Base-by-base conservation (phyloP, 2,113 vertebrate genomes). In the Aldabrachelys gigantea region DNA sequence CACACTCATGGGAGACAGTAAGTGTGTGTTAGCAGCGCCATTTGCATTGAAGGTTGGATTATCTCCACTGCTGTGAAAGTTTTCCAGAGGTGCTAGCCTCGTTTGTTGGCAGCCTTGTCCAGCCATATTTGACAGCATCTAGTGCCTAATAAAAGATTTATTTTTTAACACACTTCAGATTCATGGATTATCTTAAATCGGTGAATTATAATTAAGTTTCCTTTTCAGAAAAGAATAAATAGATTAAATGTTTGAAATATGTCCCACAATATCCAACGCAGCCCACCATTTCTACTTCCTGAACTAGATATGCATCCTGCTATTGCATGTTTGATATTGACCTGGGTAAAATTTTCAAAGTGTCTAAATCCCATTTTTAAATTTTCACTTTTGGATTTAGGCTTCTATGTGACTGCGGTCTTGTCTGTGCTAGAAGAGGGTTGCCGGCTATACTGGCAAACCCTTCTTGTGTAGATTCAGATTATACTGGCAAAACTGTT, bases 191-290 rank as follows among this genome's bases (percentile, higher is more conserved):
- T 44, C 44, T 44, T 44, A 44, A 44, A 44, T 44, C 8, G 44
- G 44, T 44, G 44, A 44, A 44, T 44, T 44, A 44, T 44, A 44
- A 44, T 44, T 10, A 72, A 38, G 19, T 52, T 76, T 78, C 50
- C 65, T 14, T 91, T 76, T 44, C 8, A 62, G 41, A 56, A 76
- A 79, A 87, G 25, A 75, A 27, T 56, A 62, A 76, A 27, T 12
- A 24, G 17, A 47, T 79, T 21, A 85, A 83, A 49, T 16, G 13
- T 21, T 79, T 10, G 6, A 53, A 53, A 0, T 38, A 3, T 14
- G 2, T 2, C 52, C 89, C 89, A 65, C 19, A 38, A 0, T 49
- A 25, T 81, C 14, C 25, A 87, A 31, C 17, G 83, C 0, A 0
- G 50, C 14, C 44, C 87, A 19, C n/a, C 0, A 1, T 4, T 38